Evolutionary conservation across 2,888 invertebrate species (phyloP).

Genomic region (Lumbricus terrestris): DNA sequence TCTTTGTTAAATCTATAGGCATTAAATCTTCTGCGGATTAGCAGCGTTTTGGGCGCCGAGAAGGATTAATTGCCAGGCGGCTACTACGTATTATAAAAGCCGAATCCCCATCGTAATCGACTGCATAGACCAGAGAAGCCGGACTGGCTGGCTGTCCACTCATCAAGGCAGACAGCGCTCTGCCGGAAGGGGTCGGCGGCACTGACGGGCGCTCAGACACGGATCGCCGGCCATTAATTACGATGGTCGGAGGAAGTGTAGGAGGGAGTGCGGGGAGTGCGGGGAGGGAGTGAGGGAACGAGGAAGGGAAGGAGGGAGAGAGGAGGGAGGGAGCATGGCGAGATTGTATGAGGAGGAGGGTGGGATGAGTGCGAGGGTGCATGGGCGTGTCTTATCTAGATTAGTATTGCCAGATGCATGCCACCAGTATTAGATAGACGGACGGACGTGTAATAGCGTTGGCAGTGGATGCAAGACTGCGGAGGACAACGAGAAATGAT

Average conservation of each 20-base stretch:
- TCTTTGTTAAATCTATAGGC: neutral
- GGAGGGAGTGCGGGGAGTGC: neutral
- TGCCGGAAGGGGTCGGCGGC: neutral
- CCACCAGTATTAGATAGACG: neutral
- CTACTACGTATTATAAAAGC: neutral
- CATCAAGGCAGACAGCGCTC: neutral
- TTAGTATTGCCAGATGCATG: neutral
- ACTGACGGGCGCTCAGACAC: neutral
- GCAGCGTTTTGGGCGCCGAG: neutral
- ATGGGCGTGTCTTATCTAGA: neutral
- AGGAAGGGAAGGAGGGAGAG: neutral
- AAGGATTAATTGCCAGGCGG: neutral
- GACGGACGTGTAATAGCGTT: neutral
- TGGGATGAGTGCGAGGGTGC: neutral
- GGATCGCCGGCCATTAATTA: neutral
- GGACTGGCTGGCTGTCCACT: neutral
- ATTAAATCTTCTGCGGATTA: neutral
- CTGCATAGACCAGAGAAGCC: too few species aligned
- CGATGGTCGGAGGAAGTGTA: neutral
- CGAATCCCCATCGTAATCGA: neutral
- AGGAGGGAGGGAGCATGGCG: neutral
- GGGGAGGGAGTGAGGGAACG: neutral
- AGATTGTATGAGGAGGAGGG: neutral
- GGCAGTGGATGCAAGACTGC: neutral
- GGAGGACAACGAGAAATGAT: neutral